Base-by-base conservation (phyloP, 2,888 invertebrate genomes). In the Zaprionus obscuricornis region DNA sequence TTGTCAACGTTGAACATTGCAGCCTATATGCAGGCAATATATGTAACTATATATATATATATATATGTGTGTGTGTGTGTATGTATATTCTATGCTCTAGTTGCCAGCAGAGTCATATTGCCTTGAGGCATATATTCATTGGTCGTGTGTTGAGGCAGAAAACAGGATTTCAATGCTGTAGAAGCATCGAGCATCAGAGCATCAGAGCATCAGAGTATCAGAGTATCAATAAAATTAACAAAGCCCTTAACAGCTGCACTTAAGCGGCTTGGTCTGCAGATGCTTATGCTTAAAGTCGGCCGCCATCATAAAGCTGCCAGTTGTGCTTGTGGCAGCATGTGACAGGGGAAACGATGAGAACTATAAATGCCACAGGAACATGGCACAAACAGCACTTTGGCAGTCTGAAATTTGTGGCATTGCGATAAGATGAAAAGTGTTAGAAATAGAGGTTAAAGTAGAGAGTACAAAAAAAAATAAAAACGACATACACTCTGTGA, bases 181-280 rank as follows among this genome's bases (percentile, higher is more conserved):
- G n/a, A n/a, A 6, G 5, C 8, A 24, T 24, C 24, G 5, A 24
- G 24, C 8, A 24, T 24, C 24, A 5, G 8, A 24, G n/a, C 39
- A 29, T 14, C 34, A 27, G 50, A 62, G 63, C 74, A 71, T 71
- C 54, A 47, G 36, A 52, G 24, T 60, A 26, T 17, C 10, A 46
- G 73, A 37, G 63, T 66, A 72, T 72, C 72, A 72, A 72, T 72
- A 70, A 74, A 74, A 74, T 72, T 66, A 72, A 72, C 74, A 72
- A n/a, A 58, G 74, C 74, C 51, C 71, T 70, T 72, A 72, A 72
- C 66, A 74, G 63, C 26, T 58, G n/a, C 72, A 72, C 71, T 70
- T 74, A 55, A 69, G 71, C 70, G 49, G 66, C 73, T 69, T 52
- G 56, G 60, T 14, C 31, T 31, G 42, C 43, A 31, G n/a, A n/a